A percentile compares a stretch with the other conserved stretches of the same genome.
phyloP scores from a whole-genome alignment of 2,113 vertebrate species.

The Sus scrofa region DNA sequence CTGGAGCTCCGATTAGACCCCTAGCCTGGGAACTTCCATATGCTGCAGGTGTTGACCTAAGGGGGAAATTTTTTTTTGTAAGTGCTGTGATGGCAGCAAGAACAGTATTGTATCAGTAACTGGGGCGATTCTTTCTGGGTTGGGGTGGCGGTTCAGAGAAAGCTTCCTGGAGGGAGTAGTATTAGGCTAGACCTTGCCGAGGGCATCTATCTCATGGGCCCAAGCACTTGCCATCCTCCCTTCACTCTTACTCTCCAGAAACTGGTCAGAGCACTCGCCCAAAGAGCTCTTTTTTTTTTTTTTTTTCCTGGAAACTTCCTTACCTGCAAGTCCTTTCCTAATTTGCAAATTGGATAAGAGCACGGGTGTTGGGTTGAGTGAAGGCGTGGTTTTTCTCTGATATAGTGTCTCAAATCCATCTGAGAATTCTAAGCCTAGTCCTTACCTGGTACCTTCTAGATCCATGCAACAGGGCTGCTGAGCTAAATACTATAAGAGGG shows the following conservation, averaged over 20 bases:
- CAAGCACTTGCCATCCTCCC: background rate
- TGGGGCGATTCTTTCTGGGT: background rate
- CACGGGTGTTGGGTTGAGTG: background rate
- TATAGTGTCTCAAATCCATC: background rate
- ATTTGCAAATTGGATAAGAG: background rate
- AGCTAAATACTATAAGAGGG: background rate
- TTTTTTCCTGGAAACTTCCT: slow-evolving; percentile 34
- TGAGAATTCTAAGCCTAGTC: background rate
- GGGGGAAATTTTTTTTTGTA: background rate
- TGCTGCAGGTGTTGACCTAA: no score
- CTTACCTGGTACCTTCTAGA: background rate
- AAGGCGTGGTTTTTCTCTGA: background rate
- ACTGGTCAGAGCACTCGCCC: background rate
- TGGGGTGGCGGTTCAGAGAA: background rate
- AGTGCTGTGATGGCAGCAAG: background rate
- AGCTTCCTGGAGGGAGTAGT: background rate
- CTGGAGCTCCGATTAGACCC: no score
- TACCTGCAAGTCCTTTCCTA: background rate
- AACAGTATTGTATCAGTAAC: background rate
- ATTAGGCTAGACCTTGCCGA: background rate
- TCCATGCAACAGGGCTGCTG: background rate
- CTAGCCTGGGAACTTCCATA: no score
- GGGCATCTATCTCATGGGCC: background rate
- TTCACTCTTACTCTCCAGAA: background rate
- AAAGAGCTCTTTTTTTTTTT: background rate